phyloP scores from a whole-genome alignment of 1,140 invertebrate genomes.

The Grapholita molesta region DNA sequence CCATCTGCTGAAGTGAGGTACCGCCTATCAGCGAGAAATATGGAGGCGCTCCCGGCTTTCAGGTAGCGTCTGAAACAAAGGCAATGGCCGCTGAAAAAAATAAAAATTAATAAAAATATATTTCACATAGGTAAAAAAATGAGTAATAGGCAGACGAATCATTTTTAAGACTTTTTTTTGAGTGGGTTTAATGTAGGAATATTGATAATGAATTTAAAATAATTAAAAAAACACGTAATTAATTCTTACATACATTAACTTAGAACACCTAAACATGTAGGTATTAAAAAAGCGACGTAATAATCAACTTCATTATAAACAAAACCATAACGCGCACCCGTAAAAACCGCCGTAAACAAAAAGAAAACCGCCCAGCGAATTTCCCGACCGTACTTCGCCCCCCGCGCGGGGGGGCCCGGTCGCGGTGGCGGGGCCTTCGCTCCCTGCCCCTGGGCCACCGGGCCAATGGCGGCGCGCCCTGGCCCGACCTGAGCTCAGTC shows the following conservation, averaged over 20 bases:
- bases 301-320: background rate
- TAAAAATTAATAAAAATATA: background rate
- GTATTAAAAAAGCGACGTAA: background rate
- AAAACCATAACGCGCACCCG: background rate
- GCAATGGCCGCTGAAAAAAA: background rate
- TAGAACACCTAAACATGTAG: too few species aligned
- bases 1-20: constrained; percentile 15
- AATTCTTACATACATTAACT: too few species aligned
- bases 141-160: background rate
- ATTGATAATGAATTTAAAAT: too few species aligned
- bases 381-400: constrained; percentile 60
- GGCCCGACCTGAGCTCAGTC: constrained; percentile 71
- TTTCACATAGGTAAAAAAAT: background rate
- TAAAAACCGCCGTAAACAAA: constrained; percentile 21
- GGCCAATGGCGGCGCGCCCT: constrained; percentile 73
- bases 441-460: constrained; percentile 70
- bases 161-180: too few species aligned
- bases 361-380: constrained; percentile 30
- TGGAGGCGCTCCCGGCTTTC: constrained; percentile 57
- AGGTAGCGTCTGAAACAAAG: constrained; percentile 50
- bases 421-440: constrained; percentile 74
- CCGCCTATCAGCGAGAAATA: constrained; percentile 55
- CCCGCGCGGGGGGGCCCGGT: constrained; percentile 47
- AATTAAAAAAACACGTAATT: too few species aligned
- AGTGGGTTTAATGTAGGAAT: too few species aligned